Base-by-base conservation (phyloP, 2,113 vertebrate genomes). In the Egretta garzetta region DNA sequence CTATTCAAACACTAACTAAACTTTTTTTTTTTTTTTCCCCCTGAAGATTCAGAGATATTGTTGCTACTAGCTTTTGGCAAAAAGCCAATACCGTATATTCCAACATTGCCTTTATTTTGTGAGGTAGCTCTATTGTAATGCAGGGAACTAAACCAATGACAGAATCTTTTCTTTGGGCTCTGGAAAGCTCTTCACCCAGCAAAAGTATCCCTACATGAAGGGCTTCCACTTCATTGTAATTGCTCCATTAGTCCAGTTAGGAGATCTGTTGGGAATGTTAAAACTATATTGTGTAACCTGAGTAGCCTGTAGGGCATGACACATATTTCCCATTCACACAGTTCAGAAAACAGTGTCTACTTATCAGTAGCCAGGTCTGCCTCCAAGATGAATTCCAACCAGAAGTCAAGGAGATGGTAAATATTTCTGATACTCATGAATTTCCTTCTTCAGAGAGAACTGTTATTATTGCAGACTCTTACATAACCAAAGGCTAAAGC, bases 91-190 rank as follows among this genome's bases (percentile, higher is more conserved):
- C 6, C 2, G 1, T 12, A 9, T 35, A 45, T 74, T 75, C 47
- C 23, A 91, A 14, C 4, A 27, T 1, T 43, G 10, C 11, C 4
- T 43, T 39, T 80, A 56, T 59, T 81, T 63, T 35, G 14, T 73
- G 75, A 84, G 13, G 24, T 24, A 58, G 27, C 8, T 73, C 19
- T 80, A 4, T 19, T 2, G 0, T 15, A 53, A 66, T 8, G 13
- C 8, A 49, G 45, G 80, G 41, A 88, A 35, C 33, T 28, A 35
- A 71, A 72, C 14, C 0, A 0, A 30, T 15, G 14, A 56, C 0
- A 1, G 21, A 58, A 60, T 28, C 7, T 88, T 77, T 77, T n/a
- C 23, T 68, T 47, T 43, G 23, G 27, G 12, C 24, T 81, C 37
- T 87, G 35, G 37, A 82, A 89, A 89, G n/a, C 30, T 56, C 58